phyloP scores from a whole-genome alignment of 1,140 invertebrate genomes.

The Drosophila prosaltans region DNA sequence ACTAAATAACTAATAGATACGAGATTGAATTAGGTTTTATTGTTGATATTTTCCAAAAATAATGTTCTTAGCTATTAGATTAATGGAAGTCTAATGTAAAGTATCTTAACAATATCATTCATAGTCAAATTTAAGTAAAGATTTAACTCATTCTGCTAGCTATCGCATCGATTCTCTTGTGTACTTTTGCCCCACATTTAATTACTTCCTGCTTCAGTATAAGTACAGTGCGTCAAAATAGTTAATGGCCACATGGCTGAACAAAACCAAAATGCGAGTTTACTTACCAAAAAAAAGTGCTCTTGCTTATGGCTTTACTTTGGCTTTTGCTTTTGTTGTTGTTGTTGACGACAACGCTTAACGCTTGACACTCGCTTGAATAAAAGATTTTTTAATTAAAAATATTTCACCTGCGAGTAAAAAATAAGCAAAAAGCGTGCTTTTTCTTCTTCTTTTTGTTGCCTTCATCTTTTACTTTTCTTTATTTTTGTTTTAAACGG shows the following conservation, averaged over 20 bases:
- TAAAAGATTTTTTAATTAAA: conserved; percentile 81
- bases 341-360: conserved; percentile 30
- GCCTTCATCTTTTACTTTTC: neutral
- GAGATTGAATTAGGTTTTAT: too few relatives aligned
- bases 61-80: too few relatives aligned
- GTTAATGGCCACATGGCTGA: neutral
- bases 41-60: too few relatives aligned
- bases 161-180: neutral
- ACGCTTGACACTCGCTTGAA: conserved; percentile 70
- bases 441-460: neutral
- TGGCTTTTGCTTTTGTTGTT: neutral
- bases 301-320: too few relatives aligned
- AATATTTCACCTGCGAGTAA: conserved; percentile 75
- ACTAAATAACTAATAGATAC: too few relatives aligned
- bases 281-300: neutral
- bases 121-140: too few relatives aligned
- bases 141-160: too few relatives aligned
- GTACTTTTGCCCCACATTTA: neutral
- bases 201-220: neutral
- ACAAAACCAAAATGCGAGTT: neutral
- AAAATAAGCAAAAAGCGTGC: conserved; percentile 31
- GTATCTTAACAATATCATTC: too few relatives aligned
- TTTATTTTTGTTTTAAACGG: conserved; percentile 10
- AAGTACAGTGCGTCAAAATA: conserved; percentile 25
- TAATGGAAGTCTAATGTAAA: too few relatives aligned